Evolutionary conservation across 2,113 vertebrate species (phyloP).

Genomic region (Eonycteris spelaea): DNA sequence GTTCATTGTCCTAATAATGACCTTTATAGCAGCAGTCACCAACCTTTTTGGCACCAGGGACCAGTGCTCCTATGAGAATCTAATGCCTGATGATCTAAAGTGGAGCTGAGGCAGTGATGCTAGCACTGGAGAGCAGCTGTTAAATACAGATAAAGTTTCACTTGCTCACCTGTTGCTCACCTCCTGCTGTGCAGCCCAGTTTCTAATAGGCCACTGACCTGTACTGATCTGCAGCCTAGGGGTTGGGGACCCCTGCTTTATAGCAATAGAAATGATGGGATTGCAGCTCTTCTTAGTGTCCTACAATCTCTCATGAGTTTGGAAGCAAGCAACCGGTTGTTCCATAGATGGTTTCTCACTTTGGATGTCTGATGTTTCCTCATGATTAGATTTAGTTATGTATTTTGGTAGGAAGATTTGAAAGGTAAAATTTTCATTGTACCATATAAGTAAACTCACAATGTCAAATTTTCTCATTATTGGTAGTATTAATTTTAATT

Average conservation of each 20-base stretch:
- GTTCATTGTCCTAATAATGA: neutral
- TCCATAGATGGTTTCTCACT: neutral
- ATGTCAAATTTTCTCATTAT: neutral
- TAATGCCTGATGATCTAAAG: too few relatives aligned
- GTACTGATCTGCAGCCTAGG: too few relatives aligned
- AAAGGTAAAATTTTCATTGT: neutral
- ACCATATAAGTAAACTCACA: neutral
- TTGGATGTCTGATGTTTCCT: neutral
- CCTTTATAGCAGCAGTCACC: neutral
- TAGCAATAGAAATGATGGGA: neutral
- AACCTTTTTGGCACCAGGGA: too few relatives aligned
- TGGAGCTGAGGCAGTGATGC: too few relatives aligned
- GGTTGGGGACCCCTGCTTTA: neutral
- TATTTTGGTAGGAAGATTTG: neutral
- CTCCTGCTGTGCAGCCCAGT: too few relatives aligned
- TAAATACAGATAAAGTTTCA: too few relatives aligned
- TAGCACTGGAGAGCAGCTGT: too few relatives aligned
- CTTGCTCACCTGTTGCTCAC: too few relatives aligned
- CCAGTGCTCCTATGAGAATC: too few relatives aligned
- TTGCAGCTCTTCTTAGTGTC: neutral
- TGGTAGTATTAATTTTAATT: neutral
- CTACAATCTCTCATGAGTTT: neutral
- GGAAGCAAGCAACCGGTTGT: neutral
- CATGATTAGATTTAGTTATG: neutral
- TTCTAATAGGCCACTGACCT: too few relatives aligned